phyloP scores from a whole-genome alignment of 2,113 vertebrate genomes.

The Lepus timidus region DNA sequence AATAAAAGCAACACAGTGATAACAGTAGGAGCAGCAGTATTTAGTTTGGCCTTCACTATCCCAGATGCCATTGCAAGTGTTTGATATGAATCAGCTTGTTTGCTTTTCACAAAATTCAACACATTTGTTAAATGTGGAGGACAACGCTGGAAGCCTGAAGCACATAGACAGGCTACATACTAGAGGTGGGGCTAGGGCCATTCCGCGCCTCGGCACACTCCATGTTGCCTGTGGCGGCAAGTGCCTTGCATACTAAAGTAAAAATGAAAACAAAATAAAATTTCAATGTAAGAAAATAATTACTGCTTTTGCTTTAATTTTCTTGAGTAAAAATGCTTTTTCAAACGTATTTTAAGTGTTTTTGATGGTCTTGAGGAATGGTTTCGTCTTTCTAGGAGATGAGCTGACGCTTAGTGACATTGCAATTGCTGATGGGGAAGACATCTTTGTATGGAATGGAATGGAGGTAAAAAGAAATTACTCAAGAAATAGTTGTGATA shows the following conservation, averaged over 20 bases:
- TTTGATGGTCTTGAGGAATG: neutral
- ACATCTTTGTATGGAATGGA: slow-evolving; percentile 97
- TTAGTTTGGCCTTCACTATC: neutral
- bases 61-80: neutral
- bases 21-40: neutral
- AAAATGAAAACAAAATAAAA: neutral
- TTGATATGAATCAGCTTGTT: slow-evolving; percentile 33
- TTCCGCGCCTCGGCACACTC: neutral
- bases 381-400: slow-evolving; percentile 89
- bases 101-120: slow-evolving; percentile 24
- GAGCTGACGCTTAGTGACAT: slow-evolving; percentile 87
- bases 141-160: neutral
- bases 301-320: slow-evolving; percentile 38
- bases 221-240: neutral
- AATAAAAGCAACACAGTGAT: neutral
- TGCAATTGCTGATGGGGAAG: slow-evolving; percentile 90
- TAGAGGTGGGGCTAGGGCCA: neutral
- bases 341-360: neutral
- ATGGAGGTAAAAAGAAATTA: slow-evolving; percentile 90
- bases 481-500: neutral
- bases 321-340: slow-evolving; percentile 8
- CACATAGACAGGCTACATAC: rapidly evolving
- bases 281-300: neutral
- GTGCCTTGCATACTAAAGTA: neutral
- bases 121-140: neutral